A percentile compares a stretch with the other conserved stretches of the same genome.
Evolutionary conservation across 2,888 invertebrate species (phyloP).

Genomic region (Hypolimnas misippus): DNA sequence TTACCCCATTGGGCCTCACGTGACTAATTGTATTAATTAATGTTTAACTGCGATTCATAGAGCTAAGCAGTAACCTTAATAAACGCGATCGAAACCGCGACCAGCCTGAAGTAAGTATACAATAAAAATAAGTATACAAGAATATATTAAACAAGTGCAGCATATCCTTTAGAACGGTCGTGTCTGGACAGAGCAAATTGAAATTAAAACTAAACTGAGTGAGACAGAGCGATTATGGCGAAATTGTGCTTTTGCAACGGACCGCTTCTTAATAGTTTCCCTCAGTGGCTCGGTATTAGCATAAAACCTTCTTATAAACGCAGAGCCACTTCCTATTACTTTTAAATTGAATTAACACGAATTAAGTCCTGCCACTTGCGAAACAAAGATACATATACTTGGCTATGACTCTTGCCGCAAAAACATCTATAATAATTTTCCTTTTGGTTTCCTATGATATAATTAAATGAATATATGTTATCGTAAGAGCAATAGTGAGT

Average conservation of each 20-base stretch:
- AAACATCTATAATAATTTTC: not conserved
- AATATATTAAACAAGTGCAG: too few species aligned
- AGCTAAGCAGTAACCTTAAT: too few species aligned
- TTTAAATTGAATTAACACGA: slow-evolving; percentile 12
- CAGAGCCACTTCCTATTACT: slow-evolving; percentile 13
- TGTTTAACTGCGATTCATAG: too few species aligned
- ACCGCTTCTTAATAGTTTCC: slow-evolving; percentile 42
- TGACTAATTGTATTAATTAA: too few species aligned
- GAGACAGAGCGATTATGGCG: slow-evolving; percentile 61
- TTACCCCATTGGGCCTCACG: too few species aligned
- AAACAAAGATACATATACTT: not conserved
- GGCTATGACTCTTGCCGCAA: not conserved
- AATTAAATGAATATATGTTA: too few species aligned
- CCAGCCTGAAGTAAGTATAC: too few species aligned
- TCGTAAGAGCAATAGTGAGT: too few species aligned
- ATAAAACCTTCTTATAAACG: slow-evolving; percentile 19
- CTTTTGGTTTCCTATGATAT: not conserved
- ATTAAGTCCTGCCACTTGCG: not conserved
- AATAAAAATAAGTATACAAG: too few species aligned
- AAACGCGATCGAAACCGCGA: too few species aligned
- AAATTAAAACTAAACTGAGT: slow-evolving; percentile 75
- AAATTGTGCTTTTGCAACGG: slow-evolving; percentile 66
- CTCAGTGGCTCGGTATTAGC: slow-evolving; percentile 34
- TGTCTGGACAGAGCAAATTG: slow-evolving; percentile 76
- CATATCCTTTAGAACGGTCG: slow-evolving; percentile 55